Percentiles rank a stretch among this genome's conserved stretches.
Evolutionary conservation across 2,113 vertebrate species (phyloP).

Genomic region (Muntiacus muntjak): DNA sequence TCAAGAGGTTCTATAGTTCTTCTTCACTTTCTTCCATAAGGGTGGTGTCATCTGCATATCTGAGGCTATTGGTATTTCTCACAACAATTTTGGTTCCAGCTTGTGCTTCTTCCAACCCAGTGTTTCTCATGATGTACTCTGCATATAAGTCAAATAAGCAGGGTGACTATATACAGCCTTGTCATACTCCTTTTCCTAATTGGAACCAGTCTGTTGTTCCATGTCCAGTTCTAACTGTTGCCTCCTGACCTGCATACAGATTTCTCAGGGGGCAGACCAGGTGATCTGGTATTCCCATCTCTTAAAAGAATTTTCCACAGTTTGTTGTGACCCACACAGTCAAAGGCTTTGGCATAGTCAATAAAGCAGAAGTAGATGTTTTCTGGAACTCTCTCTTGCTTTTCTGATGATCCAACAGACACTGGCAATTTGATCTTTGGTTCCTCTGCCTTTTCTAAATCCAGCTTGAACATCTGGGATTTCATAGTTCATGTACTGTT

Average conservation of each 20-base stretch:
- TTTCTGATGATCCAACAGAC: neutral
- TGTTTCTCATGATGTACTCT: neutral
- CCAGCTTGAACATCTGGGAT: neutral
- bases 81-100: neutral
- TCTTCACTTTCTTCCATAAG: neutral
- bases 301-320: neutral
- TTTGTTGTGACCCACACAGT: neutral
- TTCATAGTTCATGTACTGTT: neutral
- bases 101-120: neutral
- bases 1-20: neutral
- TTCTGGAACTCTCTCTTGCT: neutral
- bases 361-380: neutral
- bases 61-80: neutral
- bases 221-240: neutral
- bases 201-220: neutral
- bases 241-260: neutral
- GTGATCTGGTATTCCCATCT: neutral
- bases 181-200: neutral
- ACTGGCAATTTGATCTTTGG: neutral
- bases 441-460: neutral
- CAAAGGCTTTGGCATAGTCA: neutral
- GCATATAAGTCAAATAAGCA: neutral
- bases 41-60: neutral
- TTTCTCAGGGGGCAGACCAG: neutral
- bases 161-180: neutral